Base-by-base conservation (phyloP, 2,888 invertebrate genomes). In the Villa cingulata region DNA sequence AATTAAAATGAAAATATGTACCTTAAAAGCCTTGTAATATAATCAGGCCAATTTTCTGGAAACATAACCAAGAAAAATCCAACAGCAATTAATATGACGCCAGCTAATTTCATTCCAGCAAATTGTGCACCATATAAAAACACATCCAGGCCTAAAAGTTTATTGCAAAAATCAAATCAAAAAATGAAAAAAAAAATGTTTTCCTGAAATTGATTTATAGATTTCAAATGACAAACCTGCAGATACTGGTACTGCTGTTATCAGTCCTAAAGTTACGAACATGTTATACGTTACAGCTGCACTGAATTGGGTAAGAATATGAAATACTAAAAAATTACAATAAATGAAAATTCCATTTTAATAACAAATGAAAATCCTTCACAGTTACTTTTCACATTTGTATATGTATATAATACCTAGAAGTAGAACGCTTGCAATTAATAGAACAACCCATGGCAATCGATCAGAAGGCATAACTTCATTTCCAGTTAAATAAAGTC, bases 21-120 rank as follows among this genome's bases (percentile, higher is more conserved):
- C 89, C 90, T 82, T 59, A 92, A 74, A 51, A 91, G 74, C 57
- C 88, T 77, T 62, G 89, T 90, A 68, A 92, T 87, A 68, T 91
- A 92, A 65, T 91, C 88, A 1, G 92, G 91, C 94, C 94, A 94
- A 72, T 94, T 91, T 68, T 90, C 89, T 0, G 94, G 94, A 58
- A 94, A 86, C 83, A 94, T 86, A 52, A 94, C 92, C 46, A 94
- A 76, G 68, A 90, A 84, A 72, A 94, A 91, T 45, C 94, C 92
- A 47, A 89, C 84, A 1, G 84, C 80, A 58, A 94, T 91, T 46
- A 94, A 73, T 55, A 92, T 83, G 65, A 94, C 85, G 27, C 94
- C 94, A n/a, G 92, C 86, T 59, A 94, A 71, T 73, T 92, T 90
- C 94, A 94, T 95, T 39, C 91, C 92, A 60, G 86, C 83, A 68